Base-by-base conservation (phyloP, 2,888 invertebrate genomes). In the Melanargia galathea region DNA sequence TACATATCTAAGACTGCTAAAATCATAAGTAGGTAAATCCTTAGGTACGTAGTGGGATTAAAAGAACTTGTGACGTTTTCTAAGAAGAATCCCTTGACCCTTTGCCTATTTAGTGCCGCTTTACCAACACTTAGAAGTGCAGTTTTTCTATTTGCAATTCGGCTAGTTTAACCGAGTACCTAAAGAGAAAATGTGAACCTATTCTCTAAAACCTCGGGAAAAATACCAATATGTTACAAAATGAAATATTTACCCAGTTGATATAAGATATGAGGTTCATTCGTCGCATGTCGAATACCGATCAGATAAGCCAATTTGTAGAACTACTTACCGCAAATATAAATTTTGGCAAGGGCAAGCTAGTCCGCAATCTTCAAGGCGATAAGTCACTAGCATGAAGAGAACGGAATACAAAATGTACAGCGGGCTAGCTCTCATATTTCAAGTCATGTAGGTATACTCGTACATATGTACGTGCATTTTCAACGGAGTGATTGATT, bases 401-500 rank as follows among this genome's bases (percentile, higher is more conserved):
- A 59, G 63, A 58, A 55, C 60, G 30, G 60, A 65, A 64, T 62
- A 62, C 60, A 62, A 58, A 64, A 63, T 61, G 38, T 45, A 24
- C 43, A 49, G 18, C 46, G 43, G 40, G 51, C 58, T 52, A 56
- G 43, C 45, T 49, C 56, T 55, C 64, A 67, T 67, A 69, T 69
- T 64, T 69, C 62, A 69, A 62, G 57, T 62, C 60, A 18, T 58
- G 63, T 54, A 66, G 51, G 54, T 60, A 61, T 43, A 43, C 16
- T 16, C 43, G 43, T 46, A 46, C 35, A 35, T 66, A 64, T 57
- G 83, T 84, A 64, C 60, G 83, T 84, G 83, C 82, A 83, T 83
- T 84, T 81, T 79, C 78, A 77, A 73, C 70, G 64, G 75, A 73
- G 77, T 87, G 87, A 87, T 87, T 86, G 83, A 87, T 87, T 86